phyloP scores from a whole-genome alignment of 2,888 invertebrate genomes.

The Tridacna gigas region DNA sequence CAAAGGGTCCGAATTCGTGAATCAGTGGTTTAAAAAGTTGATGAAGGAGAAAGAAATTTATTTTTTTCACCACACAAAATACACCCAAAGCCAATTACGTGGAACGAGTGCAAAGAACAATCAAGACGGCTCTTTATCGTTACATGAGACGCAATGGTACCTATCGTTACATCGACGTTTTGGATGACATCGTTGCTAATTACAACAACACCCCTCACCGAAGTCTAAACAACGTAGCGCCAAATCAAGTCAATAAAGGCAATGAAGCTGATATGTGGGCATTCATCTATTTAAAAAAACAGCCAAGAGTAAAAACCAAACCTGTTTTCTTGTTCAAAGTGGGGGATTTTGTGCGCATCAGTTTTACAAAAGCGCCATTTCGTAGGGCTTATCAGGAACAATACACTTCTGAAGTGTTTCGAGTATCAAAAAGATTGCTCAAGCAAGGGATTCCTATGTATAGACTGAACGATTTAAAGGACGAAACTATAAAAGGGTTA shows the following conservation, averaged over 20 bases:
- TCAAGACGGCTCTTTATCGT: slow-evolving; percentile 19
- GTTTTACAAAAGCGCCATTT: slow-evolving; percentile 28
- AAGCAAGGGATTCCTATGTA: slow-evolving; percentile 48
- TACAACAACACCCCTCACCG: slow-evolving; percentile 39
- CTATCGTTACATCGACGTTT: slow-evolving; percentile 21
- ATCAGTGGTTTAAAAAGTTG: slow-evolving; percentile 32
- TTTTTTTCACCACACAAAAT: slow-evolving; percentile 38
- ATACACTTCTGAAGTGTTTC: slow-evolving; percentile 48
- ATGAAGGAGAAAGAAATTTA: slow-evolving; percentile 34
- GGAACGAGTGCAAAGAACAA: slow-evolving; percentile 32
- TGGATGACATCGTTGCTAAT: slow-evolving; percentile 13
- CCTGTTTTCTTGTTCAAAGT: slow-evolving; percentile 27
- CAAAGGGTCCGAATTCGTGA: slow-evolving; percentile 36
- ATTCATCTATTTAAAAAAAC: slow-evolving; percentile 35
- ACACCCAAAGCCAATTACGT: slow-evolving; percentile 34
- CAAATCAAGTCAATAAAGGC: slow-evolving; percentile 28
- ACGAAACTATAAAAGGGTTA: slow-evolving; percentile 36
- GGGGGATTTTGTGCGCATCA: slow-evolving; percentile 43
- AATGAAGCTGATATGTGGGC: slow-evolving; percentile 55
- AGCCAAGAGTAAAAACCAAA: slow-evolving; percentile 18
- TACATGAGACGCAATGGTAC: slow-evolving; percentile 19
- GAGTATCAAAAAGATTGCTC: slow-evolving; percentile 19
- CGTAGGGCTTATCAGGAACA: slow-evolving; percentile 43
- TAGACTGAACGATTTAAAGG: slow-evolving; percentile 38
- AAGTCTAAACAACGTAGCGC: slow-evolving; percentile 31